Evolutionary conservation across 2,113 vertebrate species (phyloP).

Genomic region (Channa argus): DNA sequence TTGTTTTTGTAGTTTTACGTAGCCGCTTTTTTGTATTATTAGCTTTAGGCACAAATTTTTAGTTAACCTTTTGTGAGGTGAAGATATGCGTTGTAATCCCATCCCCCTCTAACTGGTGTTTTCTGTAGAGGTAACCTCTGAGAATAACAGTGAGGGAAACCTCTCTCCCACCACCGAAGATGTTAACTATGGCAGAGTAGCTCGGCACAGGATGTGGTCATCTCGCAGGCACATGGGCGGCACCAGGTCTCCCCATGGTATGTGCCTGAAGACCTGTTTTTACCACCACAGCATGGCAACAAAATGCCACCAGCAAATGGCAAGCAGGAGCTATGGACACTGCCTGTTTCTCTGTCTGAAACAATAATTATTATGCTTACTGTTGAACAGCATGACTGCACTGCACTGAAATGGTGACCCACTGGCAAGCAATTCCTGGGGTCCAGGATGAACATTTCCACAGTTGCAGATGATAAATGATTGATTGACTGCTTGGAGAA

Average conservation of each 20-base stretch:
- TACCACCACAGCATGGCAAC: constrained; percentile 63
- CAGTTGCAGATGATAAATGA: constrained; percentile 64
- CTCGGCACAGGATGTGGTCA: constrained; percentile 84
- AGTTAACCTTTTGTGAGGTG: constrained; percentile 23
- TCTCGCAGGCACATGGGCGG: constrained; percentile 82
- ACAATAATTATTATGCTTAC: constrained; percentile 65
- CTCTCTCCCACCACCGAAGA: constrained; percentile 87
- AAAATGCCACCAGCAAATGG: constrained; percentile 54
- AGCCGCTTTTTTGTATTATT: constrained; percentile 8
- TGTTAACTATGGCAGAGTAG: constrained; percentile 88
- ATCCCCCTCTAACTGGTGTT: constrained; percentile 82
- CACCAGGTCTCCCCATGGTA: constrained; percentile 87
- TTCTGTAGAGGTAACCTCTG: constrained; percentile 90
- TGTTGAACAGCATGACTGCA: constrained; percentile 81
- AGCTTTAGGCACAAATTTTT: constrained; percentile 14
- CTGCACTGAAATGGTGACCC: constrained; percentile 76
- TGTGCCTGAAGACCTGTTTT: constrained; percentile 76
- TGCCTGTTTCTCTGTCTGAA: constrained; percentile 64
- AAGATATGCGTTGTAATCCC: constrained; percentile 62
- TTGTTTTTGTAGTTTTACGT: background rate
- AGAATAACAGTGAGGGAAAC: constrained; percentile 92
- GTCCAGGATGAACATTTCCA: constrained; percentile 63
- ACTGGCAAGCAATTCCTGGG: constrained; percentile 52
- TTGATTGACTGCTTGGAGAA: constrained; percentile 74
- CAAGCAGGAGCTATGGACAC: constrained; percentile 66